Conservation (phyloP, 2,797 vertebrate species). For the Pseudomugil tenellus region DNA sequence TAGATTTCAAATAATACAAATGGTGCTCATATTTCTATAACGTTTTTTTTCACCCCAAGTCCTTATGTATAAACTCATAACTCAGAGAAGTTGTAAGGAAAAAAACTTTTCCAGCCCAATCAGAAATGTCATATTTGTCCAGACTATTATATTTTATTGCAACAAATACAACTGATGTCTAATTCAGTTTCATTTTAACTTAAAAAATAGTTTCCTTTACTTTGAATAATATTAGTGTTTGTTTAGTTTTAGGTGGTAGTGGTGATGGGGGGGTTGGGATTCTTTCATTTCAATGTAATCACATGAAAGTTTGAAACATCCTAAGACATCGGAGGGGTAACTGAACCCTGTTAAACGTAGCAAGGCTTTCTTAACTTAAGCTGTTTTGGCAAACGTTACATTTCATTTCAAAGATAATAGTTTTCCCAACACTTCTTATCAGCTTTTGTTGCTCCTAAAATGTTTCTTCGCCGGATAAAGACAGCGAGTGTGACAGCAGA, state of each 20-base stretch:
- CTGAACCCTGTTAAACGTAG: background rate
- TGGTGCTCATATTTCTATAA: constrained; percentile 19
- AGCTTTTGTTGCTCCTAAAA: background rate
- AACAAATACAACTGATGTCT: background rate
- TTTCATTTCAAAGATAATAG: background rate
- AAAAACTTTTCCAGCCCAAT: background rate
- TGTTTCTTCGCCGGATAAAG: background rate
- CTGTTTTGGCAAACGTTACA: background rate
- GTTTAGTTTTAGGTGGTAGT: background rate
- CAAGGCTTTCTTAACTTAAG: background rate
- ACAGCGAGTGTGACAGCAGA: background rate
- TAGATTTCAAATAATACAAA: too few species aligned
- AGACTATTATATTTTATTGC: background rate
- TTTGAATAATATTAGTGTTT: background rate
- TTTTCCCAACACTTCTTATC: background rate
- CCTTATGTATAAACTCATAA: background rate
- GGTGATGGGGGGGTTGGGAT: too few species aligned
- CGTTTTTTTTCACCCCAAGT: constrained; percentile 1
- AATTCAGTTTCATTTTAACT: background rate
- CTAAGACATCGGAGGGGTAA: background rate
- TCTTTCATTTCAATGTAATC: background rate
- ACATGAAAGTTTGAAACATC: background rate
- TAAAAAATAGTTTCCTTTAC: background rate
- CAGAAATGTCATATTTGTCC: too few species aligned
- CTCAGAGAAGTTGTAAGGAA: background rate